A percentile compares a stretch with the other conserved stretches of the same genome.
phyloP scores from a whole-genome alignment of 2,797 vertebrate genomes.

The Tarsius wallacei region DNA sequence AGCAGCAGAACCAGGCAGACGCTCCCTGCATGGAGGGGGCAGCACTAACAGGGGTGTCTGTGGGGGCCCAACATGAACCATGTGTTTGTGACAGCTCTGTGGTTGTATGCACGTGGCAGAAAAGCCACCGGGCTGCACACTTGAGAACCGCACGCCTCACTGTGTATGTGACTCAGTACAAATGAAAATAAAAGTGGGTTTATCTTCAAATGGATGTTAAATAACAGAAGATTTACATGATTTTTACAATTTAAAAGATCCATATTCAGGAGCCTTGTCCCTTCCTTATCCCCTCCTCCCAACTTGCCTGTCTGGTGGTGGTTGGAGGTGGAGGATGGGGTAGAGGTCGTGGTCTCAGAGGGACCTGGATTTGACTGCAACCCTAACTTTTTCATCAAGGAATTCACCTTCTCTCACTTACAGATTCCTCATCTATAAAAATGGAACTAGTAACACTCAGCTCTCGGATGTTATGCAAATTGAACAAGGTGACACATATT shows the following conservation, averaged over 20 bases:
- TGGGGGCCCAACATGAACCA: rapidly evolving
- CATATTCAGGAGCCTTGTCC: too few species aligned
- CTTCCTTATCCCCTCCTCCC: too few species aligned
- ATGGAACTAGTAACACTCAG: neutral
- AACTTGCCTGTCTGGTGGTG: too few species aligned
- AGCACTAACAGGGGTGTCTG: neutral
- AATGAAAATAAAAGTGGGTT: neutral
- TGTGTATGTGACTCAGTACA: rapidly evolving
- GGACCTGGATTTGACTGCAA: neutral
- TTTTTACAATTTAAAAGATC: too few species aligned
- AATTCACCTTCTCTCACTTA: neutral
- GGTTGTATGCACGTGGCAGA: too few species aligned
- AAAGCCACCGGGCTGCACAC: neutral
- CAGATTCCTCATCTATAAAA: neutral
- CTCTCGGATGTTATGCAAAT: neutral
- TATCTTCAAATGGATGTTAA: neutral
- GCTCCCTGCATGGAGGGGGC: rapidly evolving
- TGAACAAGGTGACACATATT: neutral
- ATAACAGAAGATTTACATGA: too few species aligned
- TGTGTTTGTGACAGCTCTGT: rapidly evolving
- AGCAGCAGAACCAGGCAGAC: neutral
- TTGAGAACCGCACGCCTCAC: rapidly evolving
- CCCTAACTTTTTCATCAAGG: neutral
- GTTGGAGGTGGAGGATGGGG: neutral
- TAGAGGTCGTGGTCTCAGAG: neutral